Evolutionary conservation across 92 coral and sea anemone genomes (phyloP).

Genomic region (Umimayanthus chanpuru): DNA sequence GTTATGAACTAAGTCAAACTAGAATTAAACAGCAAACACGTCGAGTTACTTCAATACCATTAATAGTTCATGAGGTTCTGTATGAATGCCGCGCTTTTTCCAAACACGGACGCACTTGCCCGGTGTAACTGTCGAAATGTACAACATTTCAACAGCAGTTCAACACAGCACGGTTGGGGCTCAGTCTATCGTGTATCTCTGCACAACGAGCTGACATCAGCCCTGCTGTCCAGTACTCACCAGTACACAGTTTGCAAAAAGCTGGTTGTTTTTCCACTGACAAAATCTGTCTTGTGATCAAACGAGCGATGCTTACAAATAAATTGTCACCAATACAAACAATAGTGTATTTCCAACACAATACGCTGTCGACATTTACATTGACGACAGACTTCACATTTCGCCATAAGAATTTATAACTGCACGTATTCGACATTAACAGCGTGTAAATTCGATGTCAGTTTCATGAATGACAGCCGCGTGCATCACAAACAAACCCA

Average conservation of each 20-base stretch:
- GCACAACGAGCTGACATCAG: background rate
- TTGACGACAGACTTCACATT: background rate
- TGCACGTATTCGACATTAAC: slow-evolving; percentile 5
- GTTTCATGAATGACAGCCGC: background rate
- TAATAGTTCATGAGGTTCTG: background rate
- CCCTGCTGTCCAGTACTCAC: background rate
- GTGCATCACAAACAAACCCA: too few species aligned
- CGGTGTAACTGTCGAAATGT: background rate
- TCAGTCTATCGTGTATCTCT: background rate
- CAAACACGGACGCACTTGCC: background rate
- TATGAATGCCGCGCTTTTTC: background rate
- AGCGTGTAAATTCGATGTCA: slow-evolving; percentile 14
- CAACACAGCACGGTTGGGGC: background rate
- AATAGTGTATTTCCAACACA: background rate
- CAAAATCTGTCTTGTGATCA: background rate
- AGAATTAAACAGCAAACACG: background rate
- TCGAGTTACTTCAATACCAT: background rate
- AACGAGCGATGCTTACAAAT: background rate
- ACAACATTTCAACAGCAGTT: background rate
- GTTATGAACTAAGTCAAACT: background rate
- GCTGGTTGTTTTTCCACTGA: background rate
- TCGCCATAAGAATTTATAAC: background rate
- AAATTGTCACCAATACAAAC: background rate
- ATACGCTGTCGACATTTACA: background rate
- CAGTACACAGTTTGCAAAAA: background rate